Base-by-base conservation (phyloP, 2,113 vertebrate genomes). In the Thalassarche chlororhynchos region DNA sequence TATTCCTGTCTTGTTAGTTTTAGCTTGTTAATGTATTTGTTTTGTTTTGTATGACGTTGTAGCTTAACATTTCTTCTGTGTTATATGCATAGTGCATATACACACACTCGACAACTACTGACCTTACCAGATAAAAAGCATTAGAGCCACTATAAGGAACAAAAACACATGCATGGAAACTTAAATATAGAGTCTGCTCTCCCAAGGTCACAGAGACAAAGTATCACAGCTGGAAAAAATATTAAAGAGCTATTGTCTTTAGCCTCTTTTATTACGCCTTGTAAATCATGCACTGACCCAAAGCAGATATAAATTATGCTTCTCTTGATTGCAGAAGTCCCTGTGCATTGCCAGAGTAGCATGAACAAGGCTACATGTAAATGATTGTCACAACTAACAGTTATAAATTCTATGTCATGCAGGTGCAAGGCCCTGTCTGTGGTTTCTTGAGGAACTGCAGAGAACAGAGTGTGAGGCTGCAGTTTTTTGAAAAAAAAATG, bases 31-130 rank as follows among this genome's bases (percentile, higher is more conserved):
- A n/a, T 46, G 7, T 47, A 21, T 36, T 49, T 71, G 10, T 5
- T 32, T 14, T 5, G 1, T 0, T 31, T 76, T 58, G 5, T 58
- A 8, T 31, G 21, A 5, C 5, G 2, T 16, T 20, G 16, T 31
- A 44, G 20, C 20, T 77, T 61, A 46, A 66, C 19, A 26, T 44
- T 89, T 84, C 24, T 76, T 8, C 28, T 65, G 13, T 44, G 10
- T 65, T 77, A 7, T 8, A 26, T 15, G 9, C 25, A 17, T 17
- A 14, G 9, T 68, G 32, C 40, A 44, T 29, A 10, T 24, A 26
- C 6, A 64, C 21, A 44, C 17, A 12, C 17, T 31, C 40, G 31
- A 54, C 36, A 57, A 8, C 14, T 46, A 69, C 74, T 58, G 36
- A 58, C 10, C 34, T 70, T 72, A 57, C 12, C 14, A 44, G 16